Conservation (phyloP, 2,113 vertebrate genomes). For the Sinocyclocheilus maitianheensis region DNA sequence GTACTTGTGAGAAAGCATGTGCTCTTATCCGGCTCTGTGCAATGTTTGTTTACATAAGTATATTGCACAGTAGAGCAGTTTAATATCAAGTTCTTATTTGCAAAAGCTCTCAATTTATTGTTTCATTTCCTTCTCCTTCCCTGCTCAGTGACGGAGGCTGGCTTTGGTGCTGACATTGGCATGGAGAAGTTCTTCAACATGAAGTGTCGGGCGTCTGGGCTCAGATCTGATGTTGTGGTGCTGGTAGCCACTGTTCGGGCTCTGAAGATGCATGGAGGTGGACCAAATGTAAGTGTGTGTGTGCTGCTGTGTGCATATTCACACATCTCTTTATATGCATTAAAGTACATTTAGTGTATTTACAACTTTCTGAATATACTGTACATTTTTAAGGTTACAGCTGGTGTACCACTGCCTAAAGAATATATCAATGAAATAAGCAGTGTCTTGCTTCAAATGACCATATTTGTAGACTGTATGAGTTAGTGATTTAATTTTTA, state of each 20-base stretch:
- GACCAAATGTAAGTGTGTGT: slow-evolving; percentile 84
- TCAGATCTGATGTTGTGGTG: slow-evolving; percentile 88
- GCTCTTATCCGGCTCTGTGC: not conserved
- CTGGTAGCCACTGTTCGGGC: slow-evolving; percentile 94
- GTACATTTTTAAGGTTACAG: too few species aligned
- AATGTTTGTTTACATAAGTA: not conserved
- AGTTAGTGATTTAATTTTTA: too few species aligned
- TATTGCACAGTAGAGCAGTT: too few species aligned
- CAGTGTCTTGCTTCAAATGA: too few species aligned
- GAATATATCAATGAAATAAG: too few species aligned
- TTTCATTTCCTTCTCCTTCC: not conserved
- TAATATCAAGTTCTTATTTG: too few species aligned
- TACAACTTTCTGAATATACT: too few species aligned
- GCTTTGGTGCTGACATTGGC: slow-evolving; percentile 96
- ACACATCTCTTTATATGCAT: too few species aligned
- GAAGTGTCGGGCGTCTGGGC: slow-evolving; percentile 90
- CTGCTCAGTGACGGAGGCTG: slow-evolving; percentile 90
- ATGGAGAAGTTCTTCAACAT: slow-evolving; percentile 99
- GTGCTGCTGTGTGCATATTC: too few species aligned
- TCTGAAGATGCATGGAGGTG: slow-evolving; percentile 98
- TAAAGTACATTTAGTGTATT: too few species aligned
- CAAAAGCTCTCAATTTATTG: not conserved
- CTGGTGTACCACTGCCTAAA: too few species aligned
- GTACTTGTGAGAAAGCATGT: not conserved
- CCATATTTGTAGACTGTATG: too few species aligned